A percentile compares a stretch with the other conserved stretches of the same genome.
Conservation (phyloP, 2,113 vertebrate species). For the Strix aluco region DNA sequence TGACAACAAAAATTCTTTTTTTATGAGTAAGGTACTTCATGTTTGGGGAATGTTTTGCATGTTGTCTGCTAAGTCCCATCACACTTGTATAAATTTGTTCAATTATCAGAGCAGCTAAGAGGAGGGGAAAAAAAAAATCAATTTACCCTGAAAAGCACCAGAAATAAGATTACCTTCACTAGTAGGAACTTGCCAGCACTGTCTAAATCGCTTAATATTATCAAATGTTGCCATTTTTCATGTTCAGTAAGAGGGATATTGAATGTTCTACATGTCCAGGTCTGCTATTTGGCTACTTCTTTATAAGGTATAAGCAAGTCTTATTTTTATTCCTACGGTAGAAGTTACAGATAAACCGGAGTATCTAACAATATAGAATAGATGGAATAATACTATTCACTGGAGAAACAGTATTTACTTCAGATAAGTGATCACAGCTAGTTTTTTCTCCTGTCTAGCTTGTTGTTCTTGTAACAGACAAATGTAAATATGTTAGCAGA, state of each 20-base stretch:
- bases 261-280: not conserved
- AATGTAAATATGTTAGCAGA: conserved; percentile 58
- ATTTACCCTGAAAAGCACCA: conserved; percentile 75
- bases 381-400: conserved; percentile 22
- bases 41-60: conserved; percentile 66
- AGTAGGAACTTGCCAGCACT: conserved; percentile 65
- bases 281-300: conserved; percentile 40
- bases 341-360: not conserved
- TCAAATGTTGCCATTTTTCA: conserved; percentile 62
- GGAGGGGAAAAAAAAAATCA: conserved; percentile 64
- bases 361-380: conserved; percentile 45
- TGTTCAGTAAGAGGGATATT: conserved; percentile 44
- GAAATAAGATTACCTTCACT: conserved; percentile 76
- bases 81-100: conserved; percentile 74
- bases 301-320: not conserved
- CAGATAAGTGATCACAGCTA: conserved; percentile 43
- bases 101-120: conserved; percentile 74
- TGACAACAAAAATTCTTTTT: conserved; percentile 76
- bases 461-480: conserved; percentile 54
- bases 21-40: conserved; percentile 69
- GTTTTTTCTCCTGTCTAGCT: conserved; percentile 30
- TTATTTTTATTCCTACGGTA: conserved; percentile 37
- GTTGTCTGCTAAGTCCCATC: conserved; percentile 73
- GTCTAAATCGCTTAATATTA: conserved; percentile 71
- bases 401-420: conserved; percentile 47